Conservation (phyloP, 1,140 invertebrate genomes). For the Schlechtendalia chinensis region DNA sequence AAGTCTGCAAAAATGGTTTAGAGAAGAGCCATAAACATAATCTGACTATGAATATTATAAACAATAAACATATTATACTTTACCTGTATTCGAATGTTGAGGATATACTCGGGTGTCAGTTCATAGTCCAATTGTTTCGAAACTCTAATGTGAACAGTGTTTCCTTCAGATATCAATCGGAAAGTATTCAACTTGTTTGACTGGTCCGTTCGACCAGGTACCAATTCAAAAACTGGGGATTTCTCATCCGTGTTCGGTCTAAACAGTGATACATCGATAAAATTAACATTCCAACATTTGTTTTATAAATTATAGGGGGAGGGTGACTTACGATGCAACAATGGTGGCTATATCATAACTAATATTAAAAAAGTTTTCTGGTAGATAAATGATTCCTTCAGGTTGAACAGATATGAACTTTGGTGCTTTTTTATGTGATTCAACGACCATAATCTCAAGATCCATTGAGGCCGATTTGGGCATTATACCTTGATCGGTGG, state of each 20-base stretch:
- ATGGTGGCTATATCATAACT: slow-evolving; percentile 67
- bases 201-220: slow-evolving; percentile 75
- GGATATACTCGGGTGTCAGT: slow-evolving; percentile 73
- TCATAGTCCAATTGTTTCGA: slow-evolving; percentile 78
- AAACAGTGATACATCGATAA: slow-evolving; percentile 39
- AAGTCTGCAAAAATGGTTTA: no score
- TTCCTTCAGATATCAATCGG: slow-evolving; percentile 66
- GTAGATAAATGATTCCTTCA: slow-evolving; percentile 64
- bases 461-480: slow-evolving; percentile 67
- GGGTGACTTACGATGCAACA: slow-evolving; percentile 64
- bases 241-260: slow-evolving; percentile 74
- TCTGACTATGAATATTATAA: no score
- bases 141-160: slow-evolving; percentile 71
- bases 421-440: slow-evolving; percentile 84
- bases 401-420: slow-evolving; percentile 62
- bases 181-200: slow-evolving; percentile 80
- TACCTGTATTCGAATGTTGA: slow-evolving; percentile 73
- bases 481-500: slow-evolving; percentile 70
- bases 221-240: slow-evolving; percentile 74
- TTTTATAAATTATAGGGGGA: background rate
- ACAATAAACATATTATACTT: slow-evolving; percentile 2
- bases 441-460: slow-evolving; percentile 78
- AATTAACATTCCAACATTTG: background rate
- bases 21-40: no score
- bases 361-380: slow-evolving; percentile 72